Base-by-base conservation (phyloP, 2,113 vertebrate genomes). In the Protomyctophum bolini region DNA sequence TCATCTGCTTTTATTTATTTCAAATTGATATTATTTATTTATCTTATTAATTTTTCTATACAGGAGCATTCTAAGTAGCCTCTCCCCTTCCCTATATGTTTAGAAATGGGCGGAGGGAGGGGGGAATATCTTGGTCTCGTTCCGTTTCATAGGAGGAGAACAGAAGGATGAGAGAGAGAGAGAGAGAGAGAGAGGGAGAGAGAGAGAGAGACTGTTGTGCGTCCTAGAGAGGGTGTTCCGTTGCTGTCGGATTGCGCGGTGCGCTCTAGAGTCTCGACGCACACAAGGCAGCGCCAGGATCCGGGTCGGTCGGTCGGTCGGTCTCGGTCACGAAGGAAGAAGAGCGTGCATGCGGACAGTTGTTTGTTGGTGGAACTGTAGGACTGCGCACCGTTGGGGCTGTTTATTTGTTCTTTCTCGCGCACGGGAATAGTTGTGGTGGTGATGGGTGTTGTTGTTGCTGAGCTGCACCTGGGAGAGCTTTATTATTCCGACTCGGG, bases 391-490 rank as follows among this genome's bases (percentile, higher is more conserved):
- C 33, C 54, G 58, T 8, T 9, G 48, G 48, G 56, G 74, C 70
- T 77, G 73, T 66, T 41, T 64, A 73, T 10, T 70, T 68, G 47
- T 73, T 63, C 73, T 57, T 9, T 63, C 71, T 5, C 58, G 47
- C 58, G 21, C 63, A 66, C 66, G 80, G 65, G 58, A 62, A 63
- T 47, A 62, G 71, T 85, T 33, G 76, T 85, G 21, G 21, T 21
- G 21, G 92, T 82, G 92, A 95, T 95, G 94, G 93, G 93, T 85
- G 79, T 87, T 80, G 85, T 21, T 21, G 21, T 21, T 21, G 21
- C 21, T 21, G 89, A 81, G 82, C 70, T 78, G 77, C 80, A 83
- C 88, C 82, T 80, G 4, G 87, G 68, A 71, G 66, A 80, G 76
- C 82, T 58, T 56, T 21, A 21, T 21, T 21, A 21, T 21, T 54